Evolutionary conservation across 2,797 vertebrate genomes (phyloP).

Genomic region (Xenops minutus): DNA sequence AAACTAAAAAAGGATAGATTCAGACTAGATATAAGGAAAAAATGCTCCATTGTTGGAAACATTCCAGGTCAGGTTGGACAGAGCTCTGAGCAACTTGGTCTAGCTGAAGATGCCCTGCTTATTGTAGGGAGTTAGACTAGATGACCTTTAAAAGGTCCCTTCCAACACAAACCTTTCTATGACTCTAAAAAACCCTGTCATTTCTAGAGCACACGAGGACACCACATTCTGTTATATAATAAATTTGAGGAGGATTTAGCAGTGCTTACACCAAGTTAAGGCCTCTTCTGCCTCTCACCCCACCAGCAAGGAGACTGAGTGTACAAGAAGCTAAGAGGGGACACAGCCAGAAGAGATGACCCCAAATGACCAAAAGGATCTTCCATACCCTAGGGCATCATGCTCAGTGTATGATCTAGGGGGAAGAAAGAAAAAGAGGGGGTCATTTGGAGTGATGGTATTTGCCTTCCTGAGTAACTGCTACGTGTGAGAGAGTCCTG

Average conservation of each 20-base stretch:
- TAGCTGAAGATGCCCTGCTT: background rate
- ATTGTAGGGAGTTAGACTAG: fast-evolving
- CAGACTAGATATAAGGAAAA: background rate
- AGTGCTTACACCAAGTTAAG: background rate
- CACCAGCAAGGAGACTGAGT: background rate
- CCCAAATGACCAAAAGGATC: background rate
- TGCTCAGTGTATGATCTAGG: background rate
- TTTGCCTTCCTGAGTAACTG: background rate
- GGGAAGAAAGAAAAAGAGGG: background rate
- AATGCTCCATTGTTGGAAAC: background rate
- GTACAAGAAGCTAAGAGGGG: background rate
- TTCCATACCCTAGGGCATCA: background rate
- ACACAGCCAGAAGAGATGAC: background rate
- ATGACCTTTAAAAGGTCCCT: background rate
- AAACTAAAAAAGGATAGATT: background rate
- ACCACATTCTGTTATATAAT: background rate
- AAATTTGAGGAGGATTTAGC: background rate
- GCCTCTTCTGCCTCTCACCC: background rate
- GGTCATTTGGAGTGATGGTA: background rate
- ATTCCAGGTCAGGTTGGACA: fast-evolving
- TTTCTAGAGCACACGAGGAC: background rate
- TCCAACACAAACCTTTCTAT: background rate
- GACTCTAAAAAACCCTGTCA: background rate
- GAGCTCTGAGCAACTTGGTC: background rate
- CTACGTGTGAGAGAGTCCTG: background rate